A percentile compares a stretch with the other conserved stretches of the same genome.
Conservation (phyloP, 2,888 invertebrate species). For the Xanthia togata region DNA sequence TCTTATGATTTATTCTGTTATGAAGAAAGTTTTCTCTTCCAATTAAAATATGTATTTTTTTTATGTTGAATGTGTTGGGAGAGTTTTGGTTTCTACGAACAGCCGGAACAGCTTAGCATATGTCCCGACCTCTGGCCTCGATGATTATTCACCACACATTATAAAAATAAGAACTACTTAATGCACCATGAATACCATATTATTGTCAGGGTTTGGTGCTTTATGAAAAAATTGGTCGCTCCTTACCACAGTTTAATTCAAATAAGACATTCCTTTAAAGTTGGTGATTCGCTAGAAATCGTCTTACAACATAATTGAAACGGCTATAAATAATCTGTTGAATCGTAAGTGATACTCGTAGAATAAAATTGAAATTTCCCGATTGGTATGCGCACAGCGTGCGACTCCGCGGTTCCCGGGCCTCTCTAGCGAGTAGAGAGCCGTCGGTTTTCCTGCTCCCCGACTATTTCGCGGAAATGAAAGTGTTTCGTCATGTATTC, state of each 20-base stretch:
- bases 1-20: slow-evolving; percentile 33
- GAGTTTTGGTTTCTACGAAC: slow-evolving; percentile 27
- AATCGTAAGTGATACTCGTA: slow-evolving; percentile 65
- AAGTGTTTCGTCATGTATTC: slow-evolving; percentile 65
- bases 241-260: neutral
- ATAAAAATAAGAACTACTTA: slow-evolving; percentile 12
- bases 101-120: neutral
- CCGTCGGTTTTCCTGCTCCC: slow-evolving; percentile 81
- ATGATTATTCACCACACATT: slow-evolving; percentile 21
- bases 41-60: slow-evolving; percentile 50
- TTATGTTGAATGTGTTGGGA: slow-evolving; percentile 37
- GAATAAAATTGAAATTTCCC: slow-evolving; percentile 73
- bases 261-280: neutral
- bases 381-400: slow-evolving; percentile 81
- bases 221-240: neutral
- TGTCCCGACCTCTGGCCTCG: slow-evolving; percentile 38
- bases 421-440: slow-evolving; percentile 78
- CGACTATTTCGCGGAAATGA: slow-evolving; percentile 76
- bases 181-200: neutral
- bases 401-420: slow-evolving; percentile 70
- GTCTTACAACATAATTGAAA: slow-evolving; percentile 51
- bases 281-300: slow-evolving; percentile 55
- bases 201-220: neutral
- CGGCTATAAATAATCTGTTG: slow-evolving; percentile 63
- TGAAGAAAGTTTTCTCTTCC: slow-evolving; percentile 52